A percentile compares a stretch with the other conserved stretches of the same genome.
Conservation (phyloP, 2,888 invertebrate genomes). For the Unio delphinus region DNA sequence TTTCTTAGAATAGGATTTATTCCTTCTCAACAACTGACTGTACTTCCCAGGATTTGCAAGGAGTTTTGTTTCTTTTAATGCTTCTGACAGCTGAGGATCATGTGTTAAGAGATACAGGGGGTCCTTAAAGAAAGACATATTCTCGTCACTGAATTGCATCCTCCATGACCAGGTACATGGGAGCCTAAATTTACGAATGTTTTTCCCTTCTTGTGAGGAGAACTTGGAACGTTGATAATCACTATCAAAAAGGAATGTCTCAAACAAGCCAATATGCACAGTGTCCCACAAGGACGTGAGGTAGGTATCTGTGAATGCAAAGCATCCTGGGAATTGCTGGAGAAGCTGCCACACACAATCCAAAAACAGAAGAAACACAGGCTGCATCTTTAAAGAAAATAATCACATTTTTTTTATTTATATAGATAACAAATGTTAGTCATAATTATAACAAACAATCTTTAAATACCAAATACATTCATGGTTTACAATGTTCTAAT, state of each 20-base stretch:
- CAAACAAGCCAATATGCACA: conserved; percentile 88
- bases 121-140: conserved; percentile 87
- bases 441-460: no score
- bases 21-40: conserved; percentile 20
- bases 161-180: conserved; percentile 88
- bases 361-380: conserved; percentile 90
- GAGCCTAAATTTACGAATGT: conserved; percentile 37
- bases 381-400: conserved; percentile 74
- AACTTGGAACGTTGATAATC: conserved; percentile 83
- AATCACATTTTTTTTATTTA: no score
- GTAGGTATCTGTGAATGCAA: conserved; percentile 94
- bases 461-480: no score
- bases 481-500: no score
- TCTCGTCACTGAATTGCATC: conserved; percentile 87
- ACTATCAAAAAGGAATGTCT: conserved; percentile 93
- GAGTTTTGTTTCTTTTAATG: conserved; percentile 20
- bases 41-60: conserved; percentile 15
- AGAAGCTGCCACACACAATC: conserved; percentile 95
- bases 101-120: conserved; percentile 77
- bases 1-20: conserved; percentile 14
- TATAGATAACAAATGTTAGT: no score
- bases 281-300: conserved; percentile 94
- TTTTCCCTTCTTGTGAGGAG: conserved; percentile 33
- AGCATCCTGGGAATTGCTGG: conserved; percentile 88
- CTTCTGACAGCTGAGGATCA: conserved; percentile 27